Evolutionary conservation across 2,888 invertebrate genomes (phyloP), one percentile per base, ranked within the genome.

Genomic region (Homarus gammarus): DNA sequence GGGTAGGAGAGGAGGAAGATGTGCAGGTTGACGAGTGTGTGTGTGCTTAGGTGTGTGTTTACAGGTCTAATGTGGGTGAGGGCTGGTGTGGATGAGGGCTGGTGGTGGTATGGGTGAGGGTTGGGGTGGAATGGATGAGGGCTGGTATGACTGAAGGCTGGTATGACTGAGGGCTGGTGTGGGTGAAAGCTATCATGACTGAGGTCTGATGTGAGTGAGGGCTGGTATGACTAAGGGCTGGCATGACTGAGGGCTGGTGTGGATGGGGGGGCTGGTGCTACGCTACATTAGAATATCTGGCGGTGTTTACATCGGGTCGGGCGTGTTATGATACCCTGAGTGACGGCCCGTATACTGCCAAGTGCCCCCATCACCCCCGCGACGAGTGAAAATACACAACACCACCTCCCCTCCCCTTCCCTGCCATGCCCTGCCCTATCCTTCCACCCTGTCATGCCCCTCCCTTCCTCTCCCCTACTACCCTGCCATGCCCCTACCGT

Each of bases 221-320:
- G 72, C 40, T 18, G 75, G 40, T 61, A 27, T n/a, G 61, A 12
- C n/a, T n/a, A n/a, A n/a, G 61, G 5, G n/a, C 6, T 2, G 61
- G 61, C 5, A 27, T 61, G 22, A 27, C 49, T 27, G 27, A 27
- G 5, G 33, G 72, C 40, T 44, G 6, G n/a, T 22, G 81, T 38
- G 73, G 12, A n/a, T 10, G 36, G n/a, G 0, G 1, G 61, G 64
- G 61, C 81, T 33, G 82, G 64, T 44, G 44, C 49, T 70, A 49
- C 70, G 83, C 83, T 83, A 83, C 83, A 83, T 83, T 83, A 83
- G 83, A 72, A 51, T 83, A 83, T 72, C 33, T 49, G 70, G 49
- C 31, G 36, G 72, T 83, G 83, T 83, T 83, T 83, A 83, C 83
- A 83, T 44, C 31, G 51, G 15, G 72, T 27, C 31, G 22, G 51